phyloP scores from a whole-genome alignment of 2,888 invertebrate species.

The Phania funesta region DNA sequence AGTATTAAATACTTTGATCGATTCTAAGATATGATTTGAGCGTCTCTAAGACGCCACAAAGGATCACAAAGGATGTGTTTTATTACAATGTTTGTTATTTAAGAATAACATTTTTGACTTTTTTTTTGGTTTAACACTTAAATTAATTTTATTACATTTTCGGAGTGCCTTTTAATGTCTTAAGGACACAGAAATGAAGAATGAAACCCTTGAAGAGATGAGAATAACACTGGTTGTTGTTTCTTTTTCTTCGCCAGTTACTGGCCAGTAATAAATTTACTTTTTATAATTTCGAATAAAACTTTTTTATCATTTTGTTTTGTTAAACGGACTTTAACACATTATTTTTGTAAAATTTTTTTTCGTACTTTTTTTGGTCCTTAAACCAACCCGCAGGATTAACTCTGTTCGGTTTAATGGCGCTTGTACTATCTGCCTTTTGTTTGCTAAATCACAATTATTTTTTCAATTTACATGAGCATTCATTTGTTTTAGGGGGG shows the following conservation, averaged over 20 bases:
- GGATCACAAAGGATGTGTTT: too few species aligned
- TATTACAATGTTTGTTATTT: constrained; percentile 48
- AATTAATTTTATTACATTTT: constrained; percentile 3
- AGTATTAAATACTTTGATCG: constrained; percentile 30
- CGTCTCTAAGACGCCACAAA: constrained; percentile 53
- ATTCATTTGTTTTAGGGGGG: constrained; percentile 39
- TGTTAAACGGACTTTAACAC: constrained; percentile 62
- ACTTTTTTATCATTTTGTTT: constrained; percentile 66
- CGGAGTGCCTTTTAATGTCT: constrained; percentile 41
- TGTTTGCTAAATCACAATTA: constrained; percentile 66
- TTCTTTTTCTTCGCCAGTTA: constrained; percentile 18
- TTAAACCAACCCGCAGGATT: constrained; percentile 59
- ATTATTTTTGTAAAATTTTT: constrained; percentile 37
- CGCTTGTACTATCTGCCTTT: constrained; percentile 60
- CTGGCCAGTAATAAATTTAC: constrained; percentile 63
- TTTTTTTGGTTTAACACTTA: constrained; percentile 24
- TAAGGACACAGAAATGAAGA: constrained; percentile 33
- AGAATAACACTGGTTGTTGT: constrained; percentile 39
- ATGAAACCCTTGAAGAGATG: constrained; percentile 37
- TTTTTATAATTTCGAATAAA: constrained; percentile 55
- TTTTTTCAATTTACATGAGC: constrained; percentile 66
- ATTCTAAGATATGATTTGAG: constrained; percentile 10
- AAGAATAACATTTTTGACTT: constrained; percentile 42
- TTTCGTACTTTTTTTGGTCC: constrained; percentile 4
- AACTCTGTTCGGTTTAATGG: constrained; percentile 66